Conservation (phyloP, 2,888 invertebrate species). For the Netelia melanura region DNA sequence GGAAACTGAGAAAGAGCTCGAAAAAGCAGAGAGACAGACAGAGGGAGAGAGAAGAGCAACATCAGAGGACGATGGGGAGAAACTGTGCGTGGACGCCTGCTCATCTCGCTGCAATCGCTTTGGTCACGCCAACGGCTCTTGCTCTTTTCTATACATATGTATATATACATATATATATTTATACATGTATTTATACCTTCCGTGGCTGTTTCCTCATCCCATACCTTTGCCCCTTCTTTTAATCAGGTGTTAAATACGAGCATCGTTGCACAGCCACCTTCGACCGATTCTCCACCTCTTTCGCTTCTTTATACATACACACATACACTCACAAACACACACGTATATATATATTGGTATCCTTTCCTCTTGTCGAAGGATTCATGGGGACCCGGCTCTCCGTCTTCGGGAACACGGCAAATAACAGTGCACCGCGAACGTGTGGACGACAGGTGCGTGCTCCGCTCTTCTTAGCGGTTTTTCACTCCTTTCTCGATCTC, state of each 20-base stretch:
- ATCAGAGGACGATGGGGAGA: slow-evolving; percentile 32
- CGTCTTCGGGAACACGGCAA: slow-evolving; percentile 39
- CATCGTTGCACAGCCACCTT: slow-evolving; percentile 72
- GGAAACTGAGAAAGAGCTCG: slow-evolving; percentile 62
- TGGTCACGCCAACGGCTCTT: slow-evolving; percentile 79
- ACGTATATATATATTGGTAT: background rate
- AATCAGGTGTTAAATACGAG: slow-evolving; percentile 84
- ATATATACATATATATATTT: slow-evolving; percentile 8
- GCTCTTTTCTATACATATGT: slow-evolving; percentile 51
- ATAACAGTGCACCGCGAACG: slow-evolving; percentile 32
- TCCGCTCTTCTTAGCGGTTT: slow-evolving; percentile 7
- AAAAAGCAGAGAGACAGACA: slow-evolving; percentile 39
- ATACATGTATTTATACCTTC: slow-evolving; percentile 29
- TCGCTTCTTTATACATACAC: background rate
- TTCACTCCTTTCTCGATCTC: background rate
- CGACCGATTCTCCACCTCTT: slow-evolving; percentile 38
- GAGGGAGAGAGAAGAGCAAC: slow-evolving; percentile 39
- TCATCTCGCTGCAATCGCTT: slow-evolving; percentile 81
- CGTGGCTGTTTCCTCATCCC: slow-evolving; percentile 56
- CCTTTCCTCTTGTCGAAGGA: slow-evolving; percentile 13
- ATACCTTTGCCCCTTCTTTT: slow-evolving; percentile 76
- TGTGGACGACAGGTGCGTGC: slow-evolving; percentile 55
- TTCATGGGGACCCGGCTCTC: slow-evolving; percentile 20
- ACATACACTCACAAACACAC: background rate
- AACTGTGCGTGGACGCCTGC: slow-evolving; percentile 57